Conservation (phyloP, 2,797 vertebrate species). For the Euphonia xanthogaster region DNA sequence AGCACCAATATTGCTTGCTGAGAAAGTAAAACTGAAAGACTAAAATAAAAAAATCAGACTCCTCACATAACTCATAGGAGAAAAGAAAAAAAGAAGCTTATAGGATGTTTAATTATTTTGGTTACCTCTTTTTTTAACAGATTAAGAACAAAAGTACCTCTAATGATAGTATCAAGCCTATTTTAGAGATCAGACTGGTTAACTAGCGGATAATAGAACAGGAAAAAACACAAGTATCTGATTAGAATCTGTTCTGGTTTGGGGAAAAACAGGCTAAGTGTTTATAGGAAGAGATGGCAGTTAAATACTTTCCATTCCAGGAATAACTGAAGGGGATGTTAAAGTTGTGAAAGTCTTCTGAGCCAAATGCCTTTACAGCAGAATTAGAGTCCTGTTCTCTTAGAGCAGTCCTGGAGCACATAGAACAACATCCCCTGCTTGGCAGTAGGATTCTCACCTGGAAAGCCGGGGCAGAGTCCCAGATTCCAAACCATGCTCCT, state of each 20-base stretch:
- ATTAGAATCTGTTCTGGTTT: conserved; percentile 25
- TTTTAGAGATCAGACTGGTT: neutral
- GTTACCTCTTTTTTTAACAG: neutral
- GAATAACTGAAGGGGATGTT: neutral
- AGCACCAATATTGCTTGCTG: neutral
- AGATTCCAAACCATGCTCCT: fast-evolving
- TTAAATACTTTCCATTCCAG: conserved; percentile 19
- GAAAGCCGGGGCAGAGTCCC: neutral
- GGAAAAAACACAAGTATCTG: neutral
- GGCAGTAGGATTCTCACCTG: neutral
- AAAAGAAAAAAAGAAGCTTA: neutral
- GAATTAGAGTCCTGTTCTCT: neutral
- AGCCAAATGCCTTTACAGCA: neutral
- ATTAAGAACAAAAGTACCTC: neutral
- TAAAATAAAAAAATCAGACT: neutral
- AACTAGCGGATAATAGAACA: neutral
- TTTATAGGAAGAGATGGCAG: neutral
- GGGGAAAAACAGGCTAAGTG: neutral
- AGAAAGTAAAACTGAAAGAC: neutral
- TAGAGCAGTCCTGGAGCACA: neutral
- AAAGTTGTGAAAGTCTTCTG: neutral
- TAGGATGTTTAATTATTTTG: neutral
- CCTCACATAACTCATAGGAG: neutral
- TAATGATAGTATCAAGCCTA: neutral
- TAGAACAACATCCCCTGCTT: neutral